phyloP scores from a whole-genome alignment of 1,140 invertebrate genomes.

The Teleopsis dalmanni region DNA sequence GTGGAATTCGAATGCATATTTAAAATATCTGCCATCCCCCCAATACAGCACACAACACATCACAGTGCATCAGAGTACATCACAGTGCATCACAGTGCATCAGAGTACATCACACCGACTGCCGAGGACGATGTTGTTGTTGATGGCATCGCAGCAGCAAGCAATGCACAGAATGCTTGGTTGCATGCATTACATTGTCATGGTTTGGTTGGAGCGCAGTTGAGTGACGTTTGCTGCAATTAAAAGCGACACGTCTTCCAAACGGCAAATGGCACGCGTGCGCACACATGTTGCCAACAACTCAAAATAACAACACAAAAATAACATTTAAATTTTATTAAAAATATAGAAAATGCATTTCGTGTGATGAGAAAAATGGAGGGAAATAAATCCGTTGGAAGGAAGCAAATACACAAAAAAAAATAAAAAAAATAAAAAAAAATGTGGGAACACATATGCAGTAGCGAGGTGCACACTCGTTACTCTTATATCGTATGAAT shows the following conservation, averaged over 20 bases:
- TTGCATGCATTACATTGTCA: constrained; percentile 14
- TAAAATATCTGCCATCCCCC: too few relatives aligned
- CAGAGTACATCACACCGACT: background rate
- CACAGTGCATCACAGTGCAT: background rate
- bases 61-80: background rate
- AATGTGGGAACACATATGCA: background rate
- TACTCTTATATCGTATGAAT: background rate
- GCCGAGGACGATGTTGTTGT: background rate
- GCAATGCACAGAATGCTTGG: too few relatives aligned
- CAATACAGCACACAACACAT: background rate
- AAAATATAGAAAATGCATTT: background rate
- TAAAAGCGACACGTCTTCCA: constrained; percentile 16
- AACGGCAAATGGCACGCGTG: constrained; percentile 8
- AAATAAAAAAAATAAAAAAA: background rate
- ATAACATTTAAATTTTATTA: background rate
- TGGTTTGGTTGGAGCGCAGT: background rate
- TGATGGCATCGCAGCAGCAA: background rate
- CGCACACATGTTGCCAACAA: constrained; percentile 4
- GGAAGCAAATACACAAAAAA: background rate
- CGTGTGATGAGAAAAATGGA: background rate
- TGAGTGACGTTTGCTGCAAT: background rate
- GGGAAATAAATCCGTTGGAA: background rate
- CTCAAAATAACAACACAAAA: background rate
- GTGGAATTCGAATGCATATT: too few relatives aligned
- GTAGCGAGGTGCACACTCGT: background rate